Conservation (phyloP, 2,113 vertebrate species). For the Anseranas semipalmata region DNA sequence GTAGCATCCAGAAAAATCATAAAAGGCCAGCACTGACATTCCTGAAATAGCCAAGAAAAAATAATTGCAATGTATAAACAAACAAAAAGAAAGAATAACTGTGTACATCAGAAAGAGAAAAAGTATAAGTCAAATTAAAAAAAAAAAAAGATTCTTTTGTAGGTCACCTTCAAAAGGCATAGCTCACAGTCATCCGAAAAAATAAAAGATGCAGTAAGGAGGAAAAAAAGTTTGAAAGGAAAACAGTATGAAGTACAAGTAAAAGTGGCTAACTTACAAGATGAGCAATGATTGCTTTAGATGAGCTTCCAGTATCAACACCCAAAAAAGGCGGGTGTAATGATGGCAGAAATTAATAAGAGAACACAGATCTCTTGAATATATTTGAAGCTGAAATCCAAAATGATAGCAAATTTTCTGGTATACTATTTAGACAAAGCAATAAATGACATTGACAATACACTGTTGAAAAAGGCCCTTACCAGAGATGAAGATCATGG, state of each 20-base stretch:
- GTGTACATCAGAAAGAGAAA: slow-evolving; percentile 23
- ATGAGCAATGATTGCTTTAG: neutral
- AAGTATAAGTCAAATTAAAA: slow-evolving; percentile 4
- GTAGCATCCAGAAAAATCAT: slow-evolving; percentile 50
- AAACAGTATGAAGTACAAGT: neutral
- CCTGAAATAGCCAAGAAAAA: slow-evolving; percentile 56
- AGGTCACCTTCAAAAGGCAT: slow-evolving; percentile 38
- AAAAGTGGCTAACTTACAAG: neutral
- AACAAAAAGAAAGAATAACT: slow-evolving; percentile 35
- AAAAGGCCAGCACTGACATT: slow-evolving; percentile 44
- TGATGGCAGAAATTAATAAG: neutral
- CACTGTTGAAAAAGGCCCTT: neutral
- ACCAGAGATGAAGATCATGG: neutral
- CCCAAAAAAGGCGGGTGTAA: neutral
- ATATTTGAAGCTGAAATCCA: neutral
- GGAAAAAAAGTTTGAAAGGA: neutral
- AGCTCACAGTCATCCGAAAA: neutral
- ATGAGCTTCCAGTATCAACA: neutral
- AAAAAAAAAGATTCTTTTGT: neutral
- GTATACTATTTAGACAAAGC: neutral
- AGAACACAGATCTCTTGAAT: neutral
- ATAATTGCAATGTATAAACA: slow-evolving; percentile 46
- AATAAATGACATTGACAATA: neutral
- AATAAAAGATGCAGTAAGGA: neutral
- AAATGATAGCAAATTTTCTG: neutral